These are phyloP conservation scores for Shinisaurus crocodilurus DNA, from an alignment of 2,113 vertebrate species.

Conservation along the genomic window DNA sequence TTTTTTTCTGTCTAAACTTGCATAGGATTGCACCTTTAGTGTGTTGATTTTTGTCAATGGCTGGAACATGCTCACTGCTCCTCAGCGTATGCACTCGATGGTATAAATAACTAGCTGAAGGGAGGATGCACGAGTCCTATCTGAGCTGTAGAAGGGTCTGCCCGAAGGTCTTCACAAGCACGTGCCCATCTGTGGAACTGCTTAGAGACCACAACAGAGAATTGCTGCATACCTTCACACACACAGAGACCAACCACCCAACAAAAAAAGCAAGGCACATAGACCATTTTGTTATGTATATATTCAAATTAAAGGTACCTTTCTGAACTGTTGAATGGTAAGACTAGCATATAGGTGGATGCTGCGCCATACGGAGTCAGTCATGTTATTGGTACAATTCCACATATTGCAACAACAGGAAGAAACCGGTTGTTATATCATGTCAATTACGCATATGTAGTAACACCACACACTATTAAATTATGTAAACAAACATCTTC, in stretches of 20 bases:
- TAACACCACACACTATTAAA: constrained; percentile 97
- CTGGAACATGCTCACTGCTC: not conserved
- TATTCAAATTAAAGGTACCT: constrained; percentile 34
- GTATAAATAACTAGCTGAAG: not conserved
- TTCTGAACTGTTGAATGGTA: constrained; percentile 69
- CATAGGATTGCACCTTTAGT: no score
- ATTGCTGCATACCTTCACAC: not conserved
- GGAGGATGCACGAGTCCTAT: not conserved
- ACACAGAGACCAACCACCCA: not conserved
- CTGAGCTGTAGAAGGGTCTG: not conserved
- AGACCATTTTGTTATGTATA: constrained; percentile 18
- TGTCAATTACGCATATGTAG: constrained; percentile 94
- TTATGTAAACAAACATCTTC: constrained; percentile 99
- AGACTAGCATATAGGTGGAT: constrained; percentile 81
- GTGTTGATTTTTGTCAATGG: no score
- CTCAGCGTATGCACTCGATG: not conserved
- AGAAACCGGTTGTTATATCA: constrained; percentile 80
- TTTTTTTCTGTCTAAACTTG: no score
- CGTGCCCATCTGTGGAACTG: constrained; percentile 1
- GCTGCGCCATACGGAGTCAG: constrained; percentile 79
- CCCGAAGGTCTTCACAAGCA: not conserved
- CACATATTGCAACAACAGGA: constrained; percentile 80
- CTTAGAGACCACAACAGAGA: not conserved
- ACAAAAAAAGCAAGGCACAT: constrained; percentile 30
- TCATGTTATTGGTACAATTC: constrained; percentile 79